Percentiles rank a stretch among this genome's conserved stretches.
Conservation (phyloP, 1,140 invertebrate genomes). For the Thrips palmi region DNA sequence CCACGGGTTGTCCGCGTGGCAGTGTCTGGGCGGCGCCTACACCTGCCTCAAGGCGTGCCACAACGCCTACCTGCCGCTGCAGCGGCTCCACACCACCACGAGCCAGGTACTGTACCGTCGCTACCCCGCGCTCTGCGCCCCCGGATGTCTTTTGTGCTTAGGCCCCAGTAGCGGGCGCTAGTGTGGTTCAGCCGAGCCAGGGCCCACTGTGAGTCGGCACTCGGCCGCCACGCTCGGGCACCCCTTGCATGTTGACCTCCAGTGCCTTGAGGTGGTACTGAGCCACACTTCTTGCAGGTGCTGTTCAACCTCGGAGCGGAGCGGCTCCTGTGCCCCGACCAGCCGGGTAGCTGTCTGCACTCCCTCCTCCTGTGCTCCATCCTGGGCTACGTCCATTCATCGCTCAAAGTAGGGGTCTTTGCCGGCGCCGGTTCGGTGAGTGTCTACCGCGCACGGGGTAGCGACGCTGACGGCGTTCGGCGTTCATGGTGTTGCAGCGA, state of each 20-base stretch:
- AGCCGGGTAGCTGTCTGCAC: conserved; percentile 18
- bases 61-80: conserved; percentile 12
- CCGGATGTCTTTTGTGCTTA: no score
- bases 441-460: background rate
- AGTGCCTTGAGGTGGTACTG: no score
- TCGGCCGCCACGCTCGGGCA: no score
- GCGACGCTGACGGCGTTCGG: background rate
- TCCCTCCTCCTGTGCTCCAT: conserved; percentile 20
- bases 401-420: conserved; percentile 13
- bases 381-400: conserved; percentile 17
- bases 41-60: conserved; percentile 10
- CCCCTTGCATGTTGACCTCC: no score
- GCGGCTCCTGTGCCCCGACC: conserved; percentile 18
- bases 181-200: no score
- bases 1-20: no score
- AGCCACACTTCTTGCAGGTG: conserved; percentile 14
- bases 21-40: no score
- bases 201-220: no score
- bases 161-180: no score
- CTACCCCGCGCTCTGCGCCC: no score
- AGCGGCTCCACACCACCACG: conserved; percentile 14
- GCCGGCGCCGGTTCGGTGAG: background rate
- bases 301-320: conserved; percentile 19
- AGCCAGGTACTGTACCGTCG: conserved; percentile 19
- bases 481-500: conserved; percentile 12